phyloP scores from a whole-genome alignment of 2,888 invertebrate genomes.

The Yponomeuta evonymella region DNA sequence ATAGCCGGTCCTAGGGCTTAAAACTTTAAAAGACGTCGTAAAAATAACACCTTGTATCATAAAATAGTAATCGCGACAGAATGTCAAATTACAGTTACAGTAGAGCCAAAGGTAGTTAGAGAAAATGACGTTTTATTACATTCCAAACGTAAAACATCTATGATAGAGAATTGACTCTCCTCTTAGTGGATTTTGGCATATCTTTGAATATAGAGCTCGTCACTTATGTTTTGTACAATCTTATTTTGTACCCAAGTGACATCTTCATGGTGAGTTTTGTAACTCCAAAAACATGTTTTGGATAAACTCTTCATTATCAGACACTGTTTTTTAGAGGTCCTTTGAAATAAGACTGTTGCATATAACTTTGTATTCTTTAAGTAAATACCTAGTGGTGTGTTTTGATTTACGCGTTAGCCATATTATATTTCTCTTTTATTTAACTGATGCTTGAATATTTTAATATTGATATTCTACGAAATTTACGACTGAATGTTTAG shows the following conservation, averaged over 20 bases:
- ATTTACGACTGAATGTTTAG: slow-evolving; percentile 10
- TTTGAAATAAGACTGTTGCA: slow-evolving; percentile 10
- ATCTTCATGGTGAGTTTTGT: no score
- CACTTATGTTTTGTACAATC: not conserved
- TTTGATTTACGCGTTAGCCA: not conserved
- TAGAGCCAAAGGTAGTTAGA: no score
- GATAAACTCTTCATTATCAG: not conserved
- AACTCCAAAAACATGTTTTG: no score
- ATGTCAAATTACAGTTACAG: no score
- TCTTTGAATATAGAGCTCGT: not conserved
- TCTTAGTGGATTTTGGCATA: not conserved
- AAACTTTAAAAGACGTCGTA: not conserved
- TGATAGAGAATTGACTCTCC: not conserved
- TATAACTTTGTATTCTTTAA: not conserved
- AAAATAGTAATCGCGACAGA: not conserved
- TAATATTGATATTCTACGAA: not conserved
- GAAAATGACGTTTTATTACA: not conserved
- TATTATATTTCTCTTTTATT: not conserved
- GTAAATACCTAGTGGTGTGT: not conserved
- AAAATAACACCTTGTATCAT: not conserved
- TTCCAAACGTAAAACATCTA: not conserved
- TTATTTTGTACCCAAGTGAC: no score
- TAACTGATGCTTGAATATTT: not conserved
- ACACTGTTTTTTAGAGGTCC: not conserved
- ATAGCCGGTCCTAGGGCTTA: not conserved